Conservation (phyloP, 2,113 vertebrate species). For the Catagonus wagneri region DNA sequence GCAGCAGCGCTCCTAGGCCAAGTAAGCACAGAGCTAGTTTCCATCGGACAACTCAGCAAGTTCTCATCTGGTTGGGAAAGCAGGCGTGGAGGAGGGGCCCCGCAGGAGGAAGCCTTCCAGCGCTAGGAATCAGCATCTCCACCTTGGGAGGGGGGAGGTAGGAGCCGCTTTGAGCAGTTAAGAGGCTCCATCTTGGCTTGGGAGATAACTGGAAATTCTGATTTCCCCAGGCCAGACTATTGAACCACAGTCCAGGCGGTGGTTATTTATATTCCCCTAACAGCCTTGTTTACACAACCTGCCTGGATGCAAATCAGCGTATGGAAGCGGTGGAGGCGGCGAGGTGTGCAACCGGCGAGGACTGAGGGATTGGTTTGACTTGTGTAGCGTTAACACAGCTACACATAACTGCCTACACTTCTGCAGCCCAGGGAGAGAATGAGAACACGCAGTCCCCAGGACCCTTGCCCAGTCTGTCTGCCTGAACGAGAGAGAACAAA, state of each 20-base stretch:
- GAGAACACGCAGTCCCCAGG: conserved; percentile 83
- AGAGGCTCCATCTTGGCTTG: conserved; percentile 58
- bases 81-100: background rate
- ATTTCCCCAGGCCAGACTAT: conserved; percentile 73
- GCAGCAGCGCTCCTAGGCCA: background rate
- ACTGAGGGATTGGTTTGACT: conserved; percentile 87
- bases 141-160: background rate
- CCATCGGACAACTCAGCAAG: conserved; percentile 12
- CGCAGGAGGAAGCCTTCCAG: background rate
- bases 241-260: conserved; percentile 80
- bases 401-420: conserved; percentile 88
- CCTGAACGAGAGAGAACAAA: conserved; percentile 74
- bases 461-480: conserved; percentile 83
- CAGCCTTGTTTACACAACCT: conserved; percentile 88
- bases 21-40: background rate
- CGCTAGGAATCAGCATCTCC: background rate
- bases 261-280: conserved; percentile 87
- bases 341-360: conserved; percentile 86
- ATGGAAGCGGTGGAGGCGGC: conserved; percentile 79
- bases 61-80: background rate
- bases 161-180: background rate
- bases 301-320: conserved; percentile 88
- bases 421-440: conserved; percentile 68
- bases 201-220: conserved; percentile 64
- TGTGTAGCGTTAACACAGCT: conserved; percentile 88